phyloP scores from a whole-genome alignment of 1,140 invertebrate genomes.

The Meloidogyne floridensis region DNA sequence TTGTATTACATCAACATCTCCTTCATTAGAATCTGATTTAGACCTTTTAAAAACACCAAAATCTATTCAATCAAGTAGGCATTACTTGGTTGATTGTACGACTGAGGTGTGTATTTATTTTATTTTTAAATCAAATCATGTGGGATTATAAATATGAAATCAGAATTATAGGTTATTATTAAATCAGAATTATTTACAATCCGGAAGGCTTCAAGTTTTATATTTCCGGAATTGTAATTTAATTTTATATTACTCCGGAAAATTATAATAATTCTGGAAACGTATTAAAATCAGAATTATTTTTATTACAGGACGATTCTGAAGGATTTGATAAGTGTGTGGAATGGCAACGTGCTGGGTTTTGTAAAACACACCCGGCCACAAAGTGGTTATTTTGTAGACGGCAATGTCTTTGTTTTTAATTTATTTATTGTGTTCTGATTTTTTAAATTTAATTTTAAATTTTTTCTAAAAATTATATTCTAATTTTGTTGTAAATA shows the following conservation, averaged over 20 bases:
- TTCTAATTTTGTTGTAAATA: too few species aligned
- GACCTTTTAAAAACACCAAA: slow-evolving; percentile 2
- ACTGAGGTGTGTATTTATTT: not conserved
- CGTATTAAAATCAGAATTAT: not conserved
- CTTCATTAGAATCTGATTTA: not conserved
- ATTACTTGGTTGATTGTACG: slow-evolving; percentile 4
- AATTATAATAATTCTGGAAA: not conserved
- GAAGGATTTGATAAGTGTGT: slow-evolving; percentile 6
- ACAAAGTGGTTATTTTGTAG: slow-evolving; percentile 14
- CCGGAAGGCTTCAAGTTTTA: too few species aligned
- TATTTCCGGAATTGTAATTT: too few species aligned
- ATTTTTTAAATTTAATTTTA: too few species aligned
- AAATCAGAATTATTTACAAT: too few species aligned
- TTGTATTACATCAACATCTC: not conserved
- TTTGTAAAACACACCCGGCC: not conserved
- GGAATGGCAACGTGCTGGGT: slow-evolving; percentile 1
- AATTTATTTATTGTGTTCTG: not conserved
- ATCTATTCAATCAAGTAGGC: not conserved
- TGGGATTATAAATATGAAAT: not conserved
- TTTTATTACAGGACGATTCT: not conserved
- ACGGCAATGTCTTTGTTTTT: not conserved
- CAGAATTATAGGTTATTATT: not conserved
- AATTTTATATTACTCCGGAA: too few species aligned
- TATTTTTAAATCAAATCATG: not conserved
- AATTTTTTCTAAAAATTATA: too few species aligned